Percentiles rank a stretch among this genome's conserved stretches.
These are phyloP conservation scores for Sebastes diaconus DNA, from an alignment of 2,797 vertebrate species.

Conservation along the genomic window DNA sequence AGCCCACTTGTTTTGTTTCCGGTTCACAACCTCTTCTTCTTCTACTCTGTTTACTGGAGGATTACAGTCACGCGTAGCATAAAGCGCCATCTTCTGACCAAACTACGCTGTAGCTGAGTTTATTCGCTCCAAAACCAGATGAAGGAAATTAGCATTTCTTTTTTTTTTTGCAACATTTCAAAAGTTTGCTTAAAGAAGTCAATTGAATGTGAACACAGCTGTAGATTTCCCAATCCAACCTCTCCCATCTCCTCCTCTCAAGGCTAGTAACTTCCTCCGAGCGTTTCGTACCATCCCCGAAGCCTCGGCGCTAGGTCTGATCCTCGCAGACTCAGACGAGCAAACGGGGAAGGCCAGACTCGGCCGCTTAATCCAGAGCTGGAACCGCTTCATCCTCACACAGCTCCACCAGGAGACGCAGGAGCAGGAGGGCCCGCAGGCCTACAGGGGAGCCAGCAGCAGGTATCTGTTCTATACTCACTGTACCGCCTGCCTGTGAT, in stretches of 20 bases:
- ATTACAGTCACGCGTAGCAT: too few relatives aligned
- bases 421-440: constrained; percentile 96
- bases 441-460: constrained; percentile 91
- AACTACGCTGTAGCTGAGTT: too few relatives aligned
- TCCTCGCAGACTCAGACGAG: constrained; percentile 96
- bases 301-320: constrained; percentile 94
- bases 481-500: too few relatives aligned
- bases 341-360: constrained; percentile 94
- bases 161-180: too few relatives aligned
- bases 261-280: constrained; percentile 97
- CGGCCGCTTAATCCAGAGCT: constrained; percentile 96
- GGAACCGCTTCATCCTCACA: constrained; percentile 98
- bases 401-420: constrained; percentile 98
- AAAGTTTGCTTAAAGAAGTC: too few relatives aligned
- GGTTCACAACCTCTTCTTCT: too few relatives aligned
- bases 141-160: too few relatives aligned
- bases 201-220: too few relatives aligned
- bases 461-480: constrained; percentile 55
- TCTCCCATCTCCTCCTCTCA: neutral
- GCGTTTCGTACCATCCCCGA: constrained; percentile 98
- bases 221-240: neutral
- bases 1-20: too few relatives aligned
- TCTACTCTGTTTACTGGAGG: too few relatives aligned
- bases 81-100: too few relatives aligned
- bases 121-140: too few relatives aligned